These are phyloP conservation scores for Candidula unifasciata DNA, from an alignment of 2,888 invertebrate genomes.

Conservation along the genomic window DNA sequence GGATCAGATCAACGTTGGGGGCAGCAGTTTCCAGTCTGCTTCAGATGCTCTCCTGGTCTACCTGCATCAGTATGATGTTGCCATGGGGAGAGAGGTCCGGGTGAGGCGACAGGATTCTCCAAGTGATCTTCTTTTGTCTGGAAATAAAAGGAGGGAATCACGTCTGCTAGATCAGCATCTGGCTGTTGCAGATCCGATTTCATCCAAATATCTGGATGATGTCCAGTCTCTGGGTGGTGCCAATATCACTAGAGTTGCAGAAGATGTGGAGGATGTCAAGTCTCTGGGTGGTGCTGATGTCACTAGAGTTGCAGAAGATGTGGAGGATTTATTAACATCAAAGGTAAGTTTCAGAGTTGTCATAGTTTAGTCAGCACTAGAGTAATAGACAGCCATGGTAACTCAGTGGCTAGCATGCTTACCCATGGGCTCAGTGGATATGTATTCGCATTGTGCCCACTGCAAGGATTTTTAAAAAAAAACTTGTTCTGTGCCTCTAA, in stretches of 20 bases:
- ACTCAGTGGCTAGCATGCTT: no score
- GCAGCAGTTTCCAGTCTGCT: conserved; percentile 64
- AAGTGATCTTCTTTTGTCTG: neutral
- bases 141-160: neutral
- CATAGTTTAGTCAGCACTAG: neutral
- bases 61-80: conserved; percentile 65
- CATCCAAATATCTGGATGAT: neutral
- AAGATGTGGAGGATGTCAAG: conserved; percentile 40
- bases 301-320: conserved; percentile 27
- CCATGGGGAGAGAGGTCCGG: neutral
- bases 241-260: neutral
- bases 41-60: conserved; percentile 69
- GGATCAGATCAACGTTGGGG: conserved; percentile 62
- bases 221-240: neutral
- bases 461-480: no score
- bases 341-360: conserved; percentile 21
- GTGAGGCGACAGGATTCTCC: neutral
- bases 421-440: no score
- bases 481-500: no score
- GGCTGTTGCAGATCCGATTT: conserved; percentile 22
- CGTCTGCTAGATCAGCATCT: neutral
- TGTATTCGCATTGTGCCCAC: no score
- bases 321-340: conserved; percentile 41
- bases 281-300: neutral
- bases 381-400: neutral